phyloP scores from a whole-genome alignment of 23 tunicate species.

The Ascidia mentula region DNA sequence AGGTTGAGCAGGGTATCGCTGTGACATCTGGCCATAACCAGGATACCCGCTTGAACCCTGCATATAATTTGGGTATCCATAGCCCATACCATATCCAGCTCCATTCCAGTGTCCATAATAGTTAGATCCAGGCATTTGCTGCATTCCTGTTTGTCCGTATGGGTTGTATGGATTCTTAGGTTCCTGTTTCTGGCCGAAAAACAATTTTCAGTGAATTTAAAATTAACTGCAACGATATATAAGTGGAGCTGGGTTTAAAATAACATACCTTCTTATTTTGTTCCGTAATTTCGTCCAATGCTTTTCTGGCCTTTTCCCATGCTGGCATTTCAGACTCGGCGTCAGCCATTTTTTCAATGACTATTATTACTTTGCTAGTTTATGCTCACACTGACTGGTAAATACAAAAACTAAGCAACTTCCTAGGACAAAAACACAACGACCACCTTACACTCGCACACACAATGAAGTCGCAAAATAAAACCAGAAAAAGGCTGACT shows the following conservation, averaged over 20 bases:
- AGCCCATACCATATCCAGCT: neutral
- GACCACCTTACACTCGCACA: no score
- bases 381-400: no score
- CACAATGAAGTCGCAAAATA: no score
- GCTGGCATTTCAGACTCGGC: conserved; percentile 41
- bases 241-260: no score
- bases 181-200: no score
- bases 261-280: conserved; percentile 12
- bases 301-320: conserved; percentile 77
- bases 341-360: neutral
- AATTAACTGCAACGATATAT: no score
- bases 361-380: no score
- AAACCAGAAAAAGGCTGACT: no score
- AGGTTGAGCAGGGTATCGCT: neutral
- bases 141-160: neutral
- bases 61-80: neutral
- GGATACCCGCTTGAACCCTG: neutral
- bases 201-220: no score
- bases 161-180: neutral
- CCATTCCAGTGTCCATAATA: neutral
- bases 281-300: conserved; percentile 34
- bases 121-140: neutral
- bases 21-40: conserved; percentile 15
- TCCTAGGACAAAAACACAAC: no score
- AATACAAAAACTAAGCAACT: no score